Base-by-base conservation (phyloP, 2,797 vertebrate species). In the Pterois miles region DNA sequence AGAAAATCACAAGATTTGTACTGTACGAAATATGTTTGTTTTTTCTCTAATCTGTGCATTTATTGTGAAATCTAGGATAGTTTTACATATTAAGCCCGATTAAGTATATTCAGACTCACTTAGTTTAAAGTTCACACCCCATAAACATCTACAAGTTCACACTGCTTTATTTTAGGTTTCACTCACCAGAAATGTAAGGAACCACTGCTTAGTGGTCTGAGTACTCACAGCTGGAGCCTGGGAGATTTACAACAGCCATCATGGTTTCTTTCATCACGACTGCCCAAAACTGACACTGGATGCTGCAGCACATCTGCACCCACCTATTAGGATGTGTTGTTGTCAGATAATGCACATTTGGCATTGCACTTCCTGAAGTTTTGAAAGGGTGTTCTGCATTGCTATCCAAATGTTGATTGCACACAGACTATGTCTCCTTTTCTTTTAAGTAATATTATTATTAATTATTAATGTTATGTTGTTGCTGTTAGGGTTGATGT, bases 351-450 rank as follows among this genome's bases (percentile, higher is more conserved):
- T 62, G 56, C 78, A 83, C 71, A 59, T 77, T 57, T 75, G 23
- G 76, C 34, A n/a, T 72, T 86, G 86, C 86, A 91, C 86, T 86
- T 89, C 84, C n/a, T 68, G 16, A 71, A 12, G 79, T 65, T 74
- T 72, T 22, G 36, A 7, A 75, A 40, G 18, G 43, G n/a, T 54
- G 16, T 65, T 76, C 16, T 76, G 31, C 16, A 50, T 56, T 40
- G 27, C 46, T 40, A 11, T 50, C 14, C 8, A 8, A 57, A 1
- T 74, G 56, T 18, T 70, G 10, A 23, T 59, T 59, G 25, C 22
- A 6, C 18, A 48, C 68, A 50, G 2, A 34, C 31, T 59, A 29
- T 38, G 54, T 68, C 3, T 22, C 7, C 1, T 36, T 63, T 63
- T 38, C 3, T 27, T 31, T 40, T 23, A 3, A 40, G 3, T 29